Base-by-base conservation (phyloP, 64 coral and sea anemone genomes). In the Montipora efflorescens region DNA sequence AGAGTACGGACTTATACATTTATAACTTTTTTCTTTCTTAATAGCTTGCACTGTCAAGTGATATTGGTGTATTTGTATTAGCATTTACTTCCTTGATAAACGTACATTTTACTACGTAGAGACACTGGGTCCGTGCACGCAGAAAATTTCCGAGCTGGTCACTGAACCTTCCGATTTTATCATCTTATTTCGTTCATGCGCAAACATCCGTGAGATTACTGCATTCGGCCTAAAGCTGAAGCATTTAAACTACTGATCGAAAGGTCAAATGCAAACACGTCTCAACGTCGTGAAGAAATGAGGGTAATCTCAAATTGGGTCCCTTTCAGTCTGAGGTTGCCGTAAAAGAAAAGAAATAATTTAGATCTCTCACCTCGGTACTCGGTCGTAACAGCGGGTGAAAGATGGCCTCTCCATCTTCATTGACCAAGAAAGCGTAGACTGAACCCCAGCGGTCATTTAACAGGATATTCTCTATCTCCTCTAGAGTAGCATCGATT, bases 341-440 rank as follows among this genome's bases (percentile, higher is more conserved):
- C 13, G 9, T 11, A 64, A 64, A 64, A 64, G 14, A 12, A 64
- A 64, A 52, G 22, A 36, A 36, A 36, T 36, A 36, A 36, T 36
- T 76, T 18, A 14, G 19, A 58, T 57, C 47, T 64, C 75, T 87
- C 86, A 96, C 98, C 98, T 99, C 95, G 36, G 95, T 94, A 90
- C 98, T 99, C 50, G 98, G 98, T 87, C 98, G 75, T 8, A 99
- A 79, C 12, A 96, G 72, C 18, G 98, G 98, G 80, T 99, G 98
- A 77, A 99, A 99, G 77, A 99, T 99, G 9, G 98, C 96, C 76
- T 99, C 98, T 22, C 98, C 98, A 46, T 89, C 98, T 80, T 96
- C 92, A 76, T 99, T 99, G 67, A 99, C 96, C 44, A 99, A 79
- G 49, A 99, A 99, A 44, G 94, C 98, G 75, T 99, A 99, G 21